Base-by-base conservation (phyloP, 2,113 vertebrate species). In the Procavia capensis region DNA sequence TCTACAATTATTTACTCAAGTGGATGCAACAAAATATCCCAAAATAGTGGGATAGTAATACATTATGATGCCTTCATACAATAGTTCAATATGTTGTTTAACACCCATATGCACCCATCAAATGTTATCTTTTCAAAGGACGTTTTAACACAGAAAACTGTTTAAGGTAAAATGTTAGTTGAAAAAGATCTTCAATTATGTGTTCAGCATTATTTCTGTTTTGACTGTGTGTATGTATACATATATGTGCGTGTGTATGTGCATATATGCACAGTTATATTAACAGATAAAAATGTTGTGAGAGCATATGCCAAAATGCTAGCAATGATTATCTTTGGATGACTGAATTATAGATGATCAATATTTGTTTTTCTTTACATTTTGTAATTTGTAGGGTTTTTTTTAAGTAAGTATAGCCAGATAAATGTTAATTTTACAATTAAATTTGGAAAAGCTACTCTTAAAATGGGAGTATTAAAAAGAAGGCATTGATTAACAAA, bases 71-170 rank as follows among this genome's bases (percentile, higher is more conserved):
- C 31, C 34, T 14, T 24, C 19, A 76, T 59, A 78, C 6, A 90
- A 72, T 85, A 96, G 74, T 86, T 93, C 84, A 90, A 84, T 59
- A 80, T 43, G 4, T 85, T 95, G 27, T 91, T 94, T 50, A 45
- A 54, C 1, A 27, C 17, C 22, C 4, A 24, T 78, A 95, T 84
- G 39, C 8, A 85, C 4, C 34, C n/a, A 81, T 31, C 29, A 85
- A 43, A 41, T 74, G 61, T 85, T 6, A 80, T 75, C 20, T 92
- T 82, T 78, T 79, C 66, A 88, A 90, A 90, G 61, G 74, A 13
- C 82, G 39, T 86, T 64, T 86, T 47, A 92, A 96, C 31, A 83
- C 29, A 85, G 16, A 20, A 80, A 83, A 66, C 43, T 84, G 16
- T 81, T 89, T 85, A 90, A 93, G 57, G 50, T 50, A 91, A 95